Evolutionary conservation across 2,888 invertebrate genomes (phyloP).

Genomic region (Caenorhabditis sulstoni): DNA sequence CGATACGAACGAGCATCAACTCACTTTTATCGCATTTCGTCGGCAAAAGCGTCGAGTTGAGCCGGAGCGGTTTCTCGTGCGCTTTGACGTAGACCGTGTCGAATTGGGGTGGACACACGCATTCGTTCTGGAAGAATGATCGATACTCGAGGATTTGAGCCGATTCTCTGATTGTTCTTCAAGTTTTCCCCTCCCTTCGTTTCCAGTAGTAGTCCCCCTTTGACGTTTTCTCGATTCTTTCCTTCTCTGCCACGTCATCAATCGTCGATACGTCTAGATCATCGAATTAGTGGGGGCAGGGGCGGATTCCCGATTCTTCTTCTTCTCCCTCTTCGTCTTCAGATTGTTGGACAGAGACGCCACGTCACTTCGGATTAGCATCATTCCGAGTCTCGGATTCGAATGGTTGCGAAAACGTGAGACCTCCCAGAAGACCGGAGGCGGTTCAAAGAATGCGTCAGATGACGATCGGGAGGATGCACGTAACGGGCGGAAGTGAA

Average conservation of each 20-base stretch:
- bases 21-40: constrained; percentile 77
- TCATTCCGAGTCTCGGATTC: constrained; percentile 31
- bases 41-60: constrained; percentile 72
- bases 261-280: not conserved
- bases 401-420: constrained; percentile 6
- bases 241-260: constrained; percentile 29
- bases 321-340: no score
- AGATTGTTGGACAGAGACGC: constrained; percentile 34
- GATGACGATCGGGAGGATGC: no score
- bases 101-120: constrained; percentile 79
- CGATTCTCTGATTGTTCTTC: not conserved
- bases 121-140: constrained; percentile 69
- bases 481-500: constrained; percentile 22
- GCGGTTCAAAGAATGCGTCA: no score
- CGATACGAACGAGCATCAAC: constrained; percentile 4
- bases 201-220: no score
- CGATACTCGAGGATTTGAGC: no score
- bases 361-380: constrained; percentile 47
- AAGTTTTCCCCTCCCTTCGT: constrained; percentile 2
- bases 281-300: constrained; percentile 36
- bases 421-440: no score
- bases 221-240: no score
- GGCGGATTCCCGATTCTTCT: no score
- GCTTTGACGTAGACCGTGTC: constrained; percentile 65
- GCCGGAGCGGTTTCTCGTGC: constrained; percentile 62